A percentile compares a stretch with the other conserved stretches of the same genome.
phyloP scores from a whole-genome alignment of 2,888 invertebrate genomes.

The Anticlea derivata region DNA sequence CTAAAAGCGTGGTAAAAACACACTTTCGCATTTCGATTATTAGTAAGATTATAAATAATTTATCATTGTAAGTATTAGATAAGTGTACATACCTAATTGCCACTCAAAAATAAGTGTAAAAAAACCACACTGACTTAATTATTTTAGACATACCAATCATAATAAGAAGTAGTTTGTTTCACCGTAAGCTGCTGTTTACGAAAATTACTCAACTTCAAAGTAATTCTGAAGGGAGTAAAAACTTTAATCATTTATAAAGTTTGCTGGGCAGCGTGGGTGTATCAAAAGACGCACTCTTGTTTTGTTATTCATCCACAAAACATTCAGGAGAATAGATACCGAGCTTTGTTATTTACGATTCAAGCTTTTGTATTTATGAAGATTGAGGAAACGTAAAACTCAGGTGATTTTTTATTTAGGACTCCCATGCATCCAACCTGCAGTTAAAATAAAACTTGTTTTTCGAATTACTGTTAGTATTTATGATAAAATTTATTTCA shows the following conservation, averaged over 20 bases:
- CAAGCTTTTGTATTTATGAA: slow-evolving; percentile 4
- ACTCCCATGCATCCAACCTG: no score
- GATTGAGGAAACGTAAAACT: slow-evolving; percentile 5
- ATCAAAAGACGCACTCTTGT: slow-evolving; percentile 41
- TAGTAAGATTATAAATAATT: no score
- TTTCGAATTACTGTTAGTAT: no score
- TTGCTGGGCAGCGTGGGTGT: slow-evolving; percentile 38
- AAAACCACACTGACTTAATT: background rate
- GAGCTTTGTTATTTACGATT: slow-evolving; percentile 6
- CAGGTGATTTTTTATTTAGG: background rate
- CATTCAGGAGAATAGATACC: slow-evolving; percentile 9
- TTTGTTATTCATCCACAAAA: slow-evolving; percentile 27
- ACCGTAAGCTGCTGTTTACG: no score
- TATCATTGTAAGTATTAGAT: no score
- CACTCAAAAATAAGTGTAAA: background rate
- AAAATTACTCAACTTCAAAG: slow-evolving; percentile 55
- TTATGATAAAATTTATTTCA: background rate
- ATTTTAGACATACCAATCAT: background rate
- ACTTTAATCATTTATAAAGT: slow-evolving; percentile 63
- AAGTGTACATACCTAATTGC: no score
- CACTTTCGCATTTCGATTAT: no score
- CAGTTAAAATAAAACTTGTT: no score
- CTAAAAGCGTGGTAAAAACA: no score
- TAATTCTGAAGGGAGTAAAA: slow-evolving; percentile 51
- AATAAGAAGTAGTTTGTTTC: slow-evolving; percentile 37